Evolutionary conservation across 2,113 vertebrate genomes (phyloP).

Genomic region (Xerus inauris): DNA sequence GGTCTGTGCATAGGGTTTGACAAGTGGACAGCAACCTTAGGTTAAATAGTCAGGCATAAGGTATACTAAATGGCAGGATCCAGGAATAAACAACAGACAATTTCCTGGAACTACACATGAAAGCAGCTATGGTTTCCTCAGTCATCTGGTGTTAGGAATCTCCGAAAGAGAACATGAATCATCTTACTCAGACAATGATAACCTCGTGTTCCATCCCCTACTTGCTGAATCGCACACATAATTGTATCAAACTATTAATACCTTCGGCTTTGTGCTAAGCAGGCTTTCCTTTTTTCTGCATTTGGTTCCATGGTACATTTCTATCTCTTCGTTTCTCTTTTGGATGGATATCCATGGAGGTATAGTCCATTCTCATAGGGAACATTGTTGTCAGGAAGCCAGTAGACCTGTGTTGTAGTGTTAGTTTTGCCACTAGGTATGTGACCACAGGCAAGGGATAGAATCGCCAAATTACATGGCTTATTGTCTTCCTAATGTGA

Average conservation of each 20-base stretch:
- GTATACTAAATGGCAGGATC: neutral
- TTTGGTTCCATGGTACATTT: neutral
- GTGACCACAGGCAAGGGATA: neutral
- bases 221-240: neutral
- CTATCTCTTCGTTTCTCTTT: neutral
- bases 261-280: neutral
- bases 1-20: neutral
- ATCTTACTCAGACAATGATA: neutral
- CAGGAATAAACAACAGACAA: conserved; percentile 12
- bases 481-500: neutral
- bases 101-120: conserved; percentile 12
- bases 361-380: neutral
- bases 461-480: neutral
- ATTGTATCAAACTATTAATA: neutral
- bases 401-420: neutral
- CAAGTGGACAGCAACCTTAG: neutral
- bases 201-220: neutral
- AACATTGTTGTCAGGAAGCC: neutral
- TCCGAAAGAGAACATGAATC: neutral
- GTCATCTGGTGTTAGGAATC: neutral
- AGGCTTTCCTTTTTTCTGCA: neutral
- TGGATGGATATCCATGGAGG: neutral
- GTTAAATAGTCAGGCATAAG: neutral
- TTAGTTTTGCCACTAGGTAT: neutral
- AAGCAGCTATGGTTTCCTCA: conserved; percentile 4